Percentiles rank a stretch among this genome's conserved stretches.
These are phyloP conservation scores for Ctenopoma multispine DNA, from an alignment of 2,797 vertebrate species.

Conservation along the genomic window DNA sequence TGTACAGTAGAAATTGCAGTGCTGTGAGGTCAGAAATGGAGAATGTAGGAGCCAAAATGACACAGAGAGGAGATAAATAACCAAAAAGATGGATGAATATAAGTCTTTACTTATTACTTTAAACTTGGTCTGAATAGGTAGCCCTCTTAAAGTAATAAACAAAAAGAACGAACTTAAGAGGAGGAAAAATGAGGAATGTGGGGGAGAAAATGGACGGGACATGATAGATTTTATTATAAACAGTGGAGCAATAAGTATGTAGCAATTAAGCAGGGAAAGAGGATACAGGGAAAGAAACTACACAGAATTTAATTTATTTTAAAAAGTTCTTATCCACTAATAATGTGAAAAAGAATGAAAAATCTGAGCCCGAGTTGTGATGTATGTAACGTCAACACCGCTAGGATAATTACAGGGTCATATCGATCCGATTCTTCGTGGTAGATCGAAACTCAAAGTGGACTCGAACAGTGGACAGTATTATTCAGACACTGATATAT, in stretches of 20 bases:
- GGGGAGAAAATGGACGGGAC: neutral
- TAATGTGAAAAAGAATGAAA: constrained; percentile 25
- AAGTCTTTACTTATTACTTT: constrained; percentile 11
- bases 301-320: constrained; percentile 40
- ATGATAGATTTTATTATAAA: constrained; percentile 15
- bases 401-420: constrained; percentile 50
- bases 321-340: constrained; percentile 18
- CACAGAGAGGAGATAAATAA: constrained; percentile 3
- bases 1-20: constrained; percentile 23
- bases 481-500: constrained; percentile 46
- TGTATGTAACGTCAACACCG: constrained; percentile 55
- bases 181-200: neutral
- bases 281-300: constrained; percentile 2
- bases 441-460: constrained; percentile 39
- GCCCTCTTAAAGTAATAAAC: neutral
- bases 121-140: constrained; percentile 8
- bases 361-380: constrained; percentile 26
- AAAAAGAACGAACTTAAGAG: constrained; percentile 1
- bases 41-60: neutral
- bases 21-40: constrained; percentile 28
- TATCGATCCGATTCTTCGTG: constrained; percentile 19
- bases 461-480: constrained; percentile 24
- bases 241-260: constrained; percentile 10
- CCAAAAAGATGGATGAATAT: constrained; percentile 13
- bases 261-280: constrained; percentile 5